Base-by-base conservation (phyloP, 2,888 invertebrate genomes). In the Sinodicranocentrus sp. region DNA sequence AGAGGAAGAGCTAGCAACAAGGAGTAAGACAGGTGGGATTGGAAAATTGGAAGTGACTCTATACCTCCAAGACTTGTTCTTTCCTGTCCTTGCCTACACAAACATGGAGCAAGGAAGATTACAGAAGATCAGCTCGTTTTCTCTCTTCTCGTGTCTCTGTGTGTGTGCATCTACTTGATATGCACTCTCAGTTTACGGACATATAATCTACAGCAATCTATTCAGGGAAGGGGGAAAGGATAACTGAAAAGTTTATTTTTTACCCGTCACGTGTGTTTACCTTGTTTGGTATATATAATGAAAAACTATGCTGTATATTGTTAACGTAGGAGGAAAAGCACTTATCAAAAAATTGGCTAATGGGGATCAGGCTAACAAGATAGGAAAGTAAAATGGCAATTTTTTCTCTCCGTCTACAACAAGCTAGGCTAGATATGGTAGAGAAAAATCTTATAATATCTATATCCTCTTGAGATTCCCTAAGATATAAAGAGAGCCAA, bases 341-440 rank as follows among this genome's bases (percentile, higher is more conserved):
- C 65, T 67, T 78, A 65, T 71, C 63, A 57, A 28, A 33, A 80
- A 84, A 75, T 84, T 70, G 84, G 71, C 84, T 84, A 84, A 84
- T 84, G 84, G 84, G 79, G 80, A 84, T 84, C 84, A 80, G 61
- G 52, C 73, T 84, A 84, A 77, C 77, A 77, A 77, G 77, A 57
- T 77, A 33, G 67, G 67, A 54, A 25, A 44, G 67, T 68, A 68
- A 77, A 78, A 84, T 84, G 77, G 63, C 82, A 83, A 83, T 83
- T 82, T 83, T 72, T 63, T 15, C 48, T 33, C 33, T 33, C 10
- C 33, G 3, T 33, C 33, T 33, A 6, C 33, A n/a, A n/a, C n/a
- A n/a, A n/a, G n/a, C n/a, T n/a, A n/a, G n/a, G n/a, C n/a, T n/a
- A 33, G 33, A 10, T 33, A 33, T 6, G 10, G 33, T 33, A 52